A percentile compares a stretch with the other conserved stretches of the same genome.
Conservation (phyloP, 2,113 vertebrate genomes). For the Gallinago paraguaiae region DNA sequence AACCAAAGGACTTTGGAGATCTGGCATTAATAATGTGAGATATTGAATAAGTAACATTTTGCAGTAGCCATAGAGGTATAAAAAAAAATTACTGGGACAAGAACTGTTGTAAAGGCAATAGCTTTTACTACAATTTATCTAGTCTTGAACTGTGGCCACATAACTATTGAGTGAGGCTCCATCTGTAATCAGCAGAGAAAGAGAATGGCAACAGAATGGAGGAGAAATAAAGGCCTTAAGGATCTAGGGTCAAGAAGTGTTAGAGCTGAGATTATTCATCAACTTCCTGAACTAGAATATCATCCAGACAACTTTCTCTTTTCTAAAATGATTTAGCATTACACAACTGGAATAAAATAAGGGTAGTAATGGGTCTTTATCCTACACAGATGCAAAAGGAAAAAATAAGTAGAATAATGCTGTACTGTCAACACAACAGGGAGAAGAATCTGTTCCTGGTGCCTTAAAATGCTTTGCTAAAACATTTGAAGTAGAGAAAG, state of each 20-base stretch:
- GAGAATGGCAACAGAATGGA: background rate
- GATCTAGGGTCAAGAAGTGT: background rate
- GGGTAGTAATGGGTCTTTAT: background rate
- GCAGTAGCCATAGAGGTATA: background rate
- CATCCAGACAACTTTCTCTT: background rate
- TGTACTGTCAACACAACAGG: background rate
- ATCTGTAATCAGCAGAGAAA: background rate
- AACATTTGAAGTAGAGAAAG: background rate
- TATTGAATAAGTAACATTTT: background rate
- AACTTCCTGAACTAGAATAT: background rate
- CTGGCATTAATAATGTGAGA: background rate
- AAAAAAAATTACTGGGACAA: background rate
- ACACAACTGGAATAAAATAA: background rate
- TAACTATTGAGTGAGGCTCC: background rate
- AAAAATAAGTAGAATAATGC: background rate
- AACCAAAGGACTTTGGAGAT: background rate
- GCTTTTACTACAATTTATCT: background rate
- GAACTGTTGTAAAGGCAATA: background rate
- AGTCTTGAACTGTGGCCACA: background rate
- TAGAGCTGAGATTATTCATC: background rate
- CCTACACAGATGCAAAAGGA: background rate
- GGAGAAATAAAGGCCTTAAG: background rate
- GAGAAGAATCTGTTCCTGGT: background rate
- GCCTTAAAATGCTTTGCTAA: background rate
- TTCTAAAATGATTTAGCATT: background rate